Evolutionary conservation across 2,888 invertebrate genomes (phyloP).

Genomic region (Parnassius orleans): DNA sequence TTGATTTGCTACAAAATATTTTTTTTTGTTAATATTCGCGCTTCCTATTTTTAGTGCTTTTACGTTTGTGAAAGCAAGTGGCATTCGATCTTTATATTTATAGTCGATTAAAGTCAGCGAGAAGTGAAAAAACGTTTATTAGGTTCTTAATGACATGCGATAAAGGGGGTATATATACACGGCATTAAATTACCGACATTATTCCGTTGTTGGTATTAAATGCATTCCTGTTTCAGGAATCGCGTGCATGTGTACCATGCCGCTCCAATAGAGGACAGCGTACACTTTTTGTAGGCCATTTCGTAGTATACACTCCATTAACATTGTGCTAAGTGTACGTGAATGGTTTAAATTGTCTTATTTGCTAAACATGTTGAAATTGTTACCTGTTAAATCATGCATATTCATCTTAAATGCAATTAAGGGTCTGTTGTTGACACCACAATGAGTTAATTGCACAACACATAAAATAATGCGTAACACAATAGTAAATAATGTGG

Average conservation of each 20-base stretch:
- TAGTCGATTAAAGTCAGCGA: neutral
- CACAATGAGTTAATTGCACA: neutral
- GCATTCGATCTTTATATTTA: neutral
- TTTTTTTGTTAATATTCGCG: neutral
- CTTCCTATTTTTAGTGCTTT: neutral
- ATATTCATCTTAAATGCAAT: conserved; percentile 21
- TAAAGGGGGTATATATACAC: conserved; percentile 46
- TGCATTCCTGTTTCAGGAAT: conserved; percentile 68
- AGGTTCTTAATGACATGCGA: conserved; percentile 54
- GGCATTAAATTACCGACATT: conserved; percentile 70
- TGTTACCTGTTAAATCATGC: conserved; percentile 17
- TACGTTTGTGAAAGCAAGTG: neutral
- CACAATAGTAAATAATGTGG: too few species aligned
- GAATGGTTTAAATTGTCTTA: conserved; percentile 20
- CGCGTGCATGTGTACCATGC: conserved; percentile 57
- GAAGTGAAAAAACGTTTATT: conserved; percentile 24
- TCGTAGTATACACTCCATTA: conserved; percentile 23
- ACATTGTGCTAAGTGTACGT: conserved; percentile 13
- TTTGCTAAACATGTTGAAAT: conserved; percentile 23
- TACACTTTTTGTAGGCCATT: conserved; percentile 24
- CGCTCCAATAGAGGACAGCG: conserved; percentile 43
- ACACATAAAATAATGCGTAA: too few species aligned
- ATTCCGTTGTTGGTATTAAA: conserved; percentile 69
- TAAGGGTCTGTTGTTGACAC: conserved; percentile 1
- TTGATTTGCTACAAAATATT: too few species aligned